A percentile compares a stretch with the other conserved stretches of the same genome.
These are phyloP conservation scores for Apaloderma vittatum DNA, from an alignment of 2,113 vertebrate species.

Conservation along the genomic window DNA sequence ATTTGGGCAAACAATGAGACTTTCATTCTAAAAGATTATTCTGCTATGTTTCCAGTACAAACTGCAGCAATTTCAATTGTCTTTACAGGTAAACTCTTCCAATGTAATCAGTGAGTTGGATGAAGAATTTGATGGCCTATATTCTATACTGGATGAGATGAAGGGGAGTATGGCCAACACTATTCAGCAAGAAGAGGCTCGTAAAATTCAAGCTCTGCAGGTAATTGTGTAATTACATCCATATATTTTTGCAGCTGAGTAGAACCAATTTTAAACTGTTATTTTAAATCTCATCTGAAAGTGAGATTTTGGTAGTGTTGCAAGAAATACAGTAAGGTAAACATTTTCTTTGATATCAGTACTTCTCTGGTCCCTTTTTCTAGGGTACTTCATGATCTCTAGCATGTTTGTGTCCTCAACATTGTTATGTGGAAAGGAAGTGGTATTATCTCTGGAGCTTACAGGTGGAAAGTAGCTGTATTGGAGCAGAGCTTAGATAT, in stretches of 20 bases:
- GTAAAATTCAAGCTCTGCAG: conserved; percentile 89
- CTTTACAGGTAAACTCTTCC: conserved; percentile 86
- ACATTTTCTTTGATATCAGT: not conserved
- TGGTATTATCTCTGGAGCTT: not conserved
- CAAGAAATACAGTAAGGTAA: not conserved
- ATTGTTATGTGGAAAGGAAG: not conserved
- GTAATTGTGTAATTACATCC: conserved; percentile 63
- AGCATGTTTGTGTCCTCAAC: not conserved
- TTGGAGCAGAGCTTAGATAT: not conserved
- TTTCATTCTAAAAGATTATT: not conserved
- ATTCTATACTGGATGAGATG: conserved; percentile 86
- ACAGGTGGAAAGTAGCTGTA: not conserved
- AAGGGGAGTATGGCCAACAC: conserved; percentile 85
- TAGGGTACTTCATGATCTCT: not conserved
- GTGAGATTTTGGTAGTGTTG: not conserved
- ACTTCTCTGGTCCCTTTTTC: not conserved
- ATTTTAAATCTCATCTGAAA: not conserved
- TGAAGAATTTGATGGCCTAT: conserved; percentile 90
- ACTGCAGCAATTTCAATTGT: not conserved
- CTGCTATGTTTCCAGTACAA: not conserved
- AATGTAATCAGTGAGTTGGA: conserved; percentile 89
- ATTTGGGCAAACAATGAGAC: not conserved
- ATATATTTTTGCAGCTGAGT: not conserved
- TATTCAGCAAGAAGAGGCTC: conserved; percentile 87
- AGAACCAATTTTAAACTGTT: not conserved